Evolutionary conservation across 2,888 invertebrate genomes (phyloP).

Genomic region (Prostheceraeus crozeri): DNA sequence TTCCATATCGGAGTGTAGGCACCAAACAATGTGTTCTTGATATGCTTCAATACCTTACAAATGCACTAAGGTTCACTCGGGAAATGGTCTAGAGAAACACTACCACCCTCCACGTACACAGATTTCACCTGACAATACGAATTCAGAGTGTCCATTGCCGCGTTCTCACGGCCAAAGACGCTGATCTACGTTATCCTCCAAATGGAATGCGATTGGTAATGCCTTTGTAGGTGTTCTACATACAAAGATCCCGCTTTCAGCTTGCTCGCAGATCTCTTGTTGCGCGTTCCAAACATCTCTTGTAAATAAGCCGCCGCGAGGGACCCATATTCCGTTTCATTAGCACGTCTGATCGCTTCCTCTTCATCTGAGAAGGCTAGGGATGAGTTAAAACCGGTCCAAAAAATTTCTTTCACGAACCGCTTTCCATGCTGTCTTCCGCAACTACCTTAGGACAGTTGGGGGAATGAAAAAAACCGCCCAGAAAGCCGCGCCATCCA

Average conservation of each 20-base stretch:
- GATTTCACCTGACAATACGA: slow-evolving; percentile 61
- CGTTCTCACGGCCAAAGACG: slow-evolving; percentile 61
- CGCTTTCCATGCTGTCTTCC: slow-evolving; percentile 57
- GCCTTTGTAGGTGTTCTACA: slow-evolving; percentile 62
- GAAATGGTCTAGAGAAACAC: slow-evolving; percentile 44
- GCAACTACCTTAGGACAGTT: slow-evolving; percentile 59
- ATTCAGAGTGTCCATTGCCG: slow-evolving; percentile 59
- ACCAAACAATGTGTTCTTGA: no score
- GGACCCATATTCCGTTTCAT: slow-evolving; percentile 60
- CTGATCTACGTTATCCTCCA: slow-evolving; percentile 60
- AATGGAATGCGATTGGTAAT: slow-evolving; percentile 61
- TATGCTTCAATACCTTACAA: no score
- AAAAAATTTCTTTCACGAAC: slow-evolving; percentile 61
- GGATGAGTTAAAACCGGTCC: slow-evolving; percentile 60
- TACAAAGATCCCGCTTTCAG: slow-evolving; percentile 61
- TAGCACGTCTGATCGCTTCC: slow-evolving; percentile 60
- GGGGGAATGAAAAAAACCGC: slow-evolving; percentile 60
- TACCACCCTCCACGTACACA: slow-evolving; percentile 60
- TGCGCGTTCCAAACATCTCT: slow-evolving; percentile 60
- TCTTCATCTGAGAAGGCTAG: slow-evolving; percentile 60
- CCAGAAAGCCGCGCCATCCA: slow-evolving; percentile 49
- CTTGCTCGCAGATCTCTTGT: slow-evolving; percentile 58
- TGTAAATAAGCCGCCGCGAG: slow-evolving; percentile 62
- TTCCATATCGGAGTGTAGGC: no score
- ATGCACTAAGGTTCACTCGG: no score